phyloP scores from a whole-genome alignment of 1,140 invertebrate species.

The Drosophila auraria region DNA sequence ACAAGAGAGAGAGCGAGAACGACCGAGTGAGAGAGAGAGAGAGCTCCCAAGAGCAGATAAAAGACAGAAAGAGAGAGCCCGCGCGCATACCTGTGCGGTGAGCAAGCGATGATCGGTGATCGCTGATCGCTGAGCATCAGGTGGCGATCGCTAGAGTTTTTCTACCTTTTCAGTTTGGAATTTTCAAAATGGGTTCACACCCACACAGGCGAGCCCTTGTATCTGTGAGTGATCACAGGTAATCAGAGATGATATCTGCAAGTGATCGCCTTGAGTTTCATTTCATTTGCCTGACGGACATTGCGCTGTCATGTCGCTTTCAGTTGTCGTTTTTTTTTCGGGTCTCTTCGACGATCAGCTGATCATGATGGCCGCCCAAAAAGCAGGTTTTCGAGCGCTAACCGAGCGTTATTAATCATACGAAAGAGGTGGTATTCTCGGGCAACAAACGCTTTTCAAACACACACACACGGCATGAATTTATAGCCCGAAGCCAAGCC shows the following conservation, averaged over 20 bases:
- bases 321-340: slow-evolving; percentile 12
- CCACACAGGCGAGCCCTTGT: slow-evolving; percentile 18
- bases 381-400: slow-evolving; percentile 67
- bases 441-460: slow-evolving; percentile 64
- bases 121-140: slow-evolving; percentile 19
- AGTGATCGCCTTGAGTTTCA: slow-evolving; percentile 20
- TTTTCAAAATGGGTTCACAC: slow-evolving; percentile 72
- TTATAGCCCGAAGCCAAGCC: slow-evolving; percentile 64
- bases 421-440: slow-evolving; percentile 23
- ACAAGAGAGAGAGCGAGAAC: slow-evolving; percentile 6
- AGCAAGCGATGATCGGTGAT: slow-evolving; percentile 21
- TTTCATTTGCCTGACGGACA: slow-evolving; percentile 64
- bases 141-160: slow-evolving; percentile 41
- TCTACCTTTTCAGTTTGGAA: slow-evolving; percentile 12
- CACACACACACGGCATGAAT: slow-evolving; percentile 40
- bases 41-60: neutral
- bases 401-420: slow-evolving; percentile 69
- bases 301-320: slow-evolving; percentile 60
- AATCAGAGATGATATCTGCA: neutral
- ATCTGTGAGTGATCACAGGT: slow-evolving; percentile 21
- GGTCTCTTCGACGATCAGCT: slow-evolving; percentile 57
- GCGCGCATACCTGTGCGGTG: slow-evolving; percentile 55
- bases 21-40: slow-evolving; percentile 6
- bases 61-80: slow-evolving; percentile 19
- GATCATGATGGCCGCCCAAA: slow-evolving; percentile 77